Conservation (phyloP, 2,888 invertebrate genomes). For the Parelbella ahira region DNA sequence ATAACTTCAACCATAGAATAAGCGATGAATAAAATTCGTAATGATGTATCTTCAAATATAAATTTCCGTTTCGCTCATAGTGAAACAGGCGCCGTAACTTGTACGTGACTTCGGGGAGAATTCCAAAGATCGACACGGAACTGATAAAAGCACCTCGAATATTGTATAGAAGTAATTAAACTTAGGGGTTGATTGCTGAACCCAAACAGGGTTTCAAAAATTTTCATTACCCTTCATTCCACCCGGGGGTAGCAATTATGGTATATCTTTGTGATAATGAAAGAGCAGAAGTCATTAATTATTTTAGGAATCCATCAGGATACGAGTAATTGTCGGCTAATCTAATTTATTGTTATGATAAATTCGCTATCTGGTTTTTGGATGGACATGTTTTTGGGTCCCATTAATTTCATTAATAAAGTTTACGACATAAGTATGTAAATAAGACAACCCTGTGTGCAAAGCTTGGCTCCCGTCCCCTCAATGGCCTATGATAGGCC, state of each 20-base stretch:
- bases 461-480: no score
- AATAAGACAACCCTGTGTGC: no score
- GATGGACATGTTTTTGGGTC: no score
- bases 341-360: background rate
- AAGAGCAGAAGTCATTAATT: conserved; percentile 1
- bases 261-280: background rate
- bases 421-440: no score
- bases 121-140: conserved; percentile 14
- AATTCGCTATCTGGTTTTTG: no score
- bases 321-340: conserved; percentile 1
- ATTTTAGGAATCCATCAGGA: conserved; percentile 2
- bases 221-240: background rate
- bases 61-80: no score
- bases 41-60: no score
- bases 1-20: no score
- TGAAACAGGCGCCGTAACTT: conserved; percentile 2
- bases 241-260: conserved; percentile 1
- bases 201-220: background rate
- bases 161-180: conserved; percentile 27
- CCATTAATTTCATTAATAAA: no score
- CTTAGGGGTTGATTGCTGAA: conserved; percentile 19
- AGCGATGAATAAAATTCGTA: no score
- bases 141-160: conserved; percentile 22
- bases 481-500: no score
- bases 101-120: conserved; percentile 27